A percentile compares a stretch with the other conserved stretches of the same genome.
Evolutionary conservation across 2,797 vertebrate species (phyloP).

Genomic region (Apogon hyalosoma): DNA sequence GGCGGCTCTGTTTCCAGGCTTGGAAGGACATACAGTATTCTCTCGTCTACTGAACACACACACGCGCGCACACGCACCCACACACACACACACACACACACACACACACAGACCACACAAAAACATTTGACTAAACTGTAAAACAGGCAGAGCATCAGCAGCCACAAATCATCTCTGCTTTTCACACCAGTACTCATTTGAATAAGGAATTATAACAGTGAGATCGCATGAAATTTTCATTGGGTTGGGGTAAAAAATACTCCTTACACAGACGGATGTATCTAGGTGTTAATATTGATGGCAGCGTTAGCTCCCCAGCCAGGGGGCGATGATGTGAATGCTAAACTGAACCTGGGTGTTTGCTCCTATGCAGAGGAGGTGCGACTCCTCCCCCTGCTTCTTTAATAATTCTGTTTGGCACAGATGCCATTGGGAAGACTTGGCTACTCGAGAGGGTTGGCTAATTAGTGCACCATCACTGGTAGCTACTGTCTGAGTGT

Average conservation of each 20-base stretch:
- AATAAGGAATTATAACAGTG: slow-evolving; percentile 71
- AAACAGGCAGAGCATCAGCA: slow-evolving; percentile 25
- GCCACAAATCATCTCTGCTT: slow-evolving; percentile 45
- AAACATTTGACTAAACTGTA: slow-evolving; percentile 21
- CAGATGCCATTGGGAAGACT: slow-evolving; percentile 66
- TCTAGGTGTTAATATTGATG: slow-evolving; percentile 76
- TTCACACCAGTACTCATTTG: slow-evolving; percentile 61
- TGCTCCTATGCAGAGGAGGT: slow-evolving; percentile 65
- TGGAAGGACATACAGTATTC: slow-evolving; percentile 24
- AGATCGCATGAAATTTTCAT: slow-evolving; percentile 75
- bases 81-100: background rate
- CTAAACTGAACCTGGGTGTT: slow-evolving; percentile 63
- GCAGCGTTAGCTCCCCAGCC: slow-evolving; percentile 45
- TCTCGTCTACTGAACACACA: background rate
- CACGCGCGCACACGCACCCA: too few species aligned
- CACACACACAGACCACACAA: background rate
- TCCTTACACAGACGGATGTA: slow-evolving; percentile 51
- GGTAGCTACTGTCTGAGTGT: slow-evolving; percentile 67
- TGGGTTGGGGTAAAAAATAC: slow-evolving; percentile 48
- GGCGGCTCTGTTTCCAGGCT: slow-evolving; percentile 36
- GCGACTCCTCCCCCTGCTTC: slow-evolving; percentile 56
- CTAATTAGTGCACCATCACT: slow-evolving; percentile 78
- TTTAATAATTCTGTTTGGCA: slow-evolving; percentile 81
- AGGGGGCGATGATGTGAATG: slow-evolving; percentile 59
- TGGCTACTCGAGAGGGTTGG: slow-evolving; percentile 68